Conservation (phyloP, 2,797 vertebrate species). For the Hipposideros larvatus region DNA sequence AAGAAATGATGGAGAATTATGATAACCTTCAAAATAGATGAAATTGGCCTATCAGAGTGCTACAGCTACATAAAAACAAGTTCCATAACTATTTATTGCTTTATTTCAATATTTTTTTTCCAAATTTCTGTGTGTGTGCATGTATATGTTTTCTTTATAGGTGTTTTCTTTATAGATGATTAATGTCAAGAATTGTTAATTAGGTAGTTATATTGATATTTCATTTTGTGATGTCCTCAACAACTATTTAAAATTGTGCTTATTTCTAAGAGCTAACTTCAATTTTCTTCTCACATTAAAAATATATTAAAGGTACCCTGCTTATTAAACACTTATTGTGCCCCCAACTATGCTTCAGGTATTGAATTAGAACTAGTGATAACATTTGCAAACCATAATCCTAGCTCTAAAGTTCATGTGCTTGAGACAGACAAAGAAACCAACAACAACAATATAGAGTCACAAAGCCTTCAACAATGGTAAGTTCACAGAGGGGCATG, state of each 20-base stretch:
- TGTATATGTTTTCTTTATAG: not conserved
- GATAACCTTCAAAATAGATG: not conserved
- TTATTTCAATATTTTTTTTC: not conserved
- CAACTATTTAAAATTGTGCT: not conserved
- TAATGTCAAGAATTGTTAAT: not conserved
- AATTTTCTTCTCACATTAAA: slow-evolving; percentile 8
- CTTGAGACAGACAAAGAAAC: slow-evolving; percentile 26
- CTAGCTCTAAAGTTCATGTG: not conserved
- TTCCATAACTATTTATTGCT: not conserved
- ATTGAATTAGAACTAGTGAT: not conserved
- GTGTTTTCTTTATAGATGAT: not conserved
- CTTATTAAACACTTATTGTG: slow-evolving; percentile 47
- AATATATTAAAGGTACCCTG: slow-evolving; percentile 3
- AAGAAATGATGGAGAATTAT: not conserved
- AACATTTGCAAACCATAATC: slow-evolving; percentile 55
- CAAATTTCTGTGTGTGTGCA: not conserved
- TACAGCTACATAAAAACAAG: not conserved
- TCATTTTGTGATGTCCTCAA: not conserved
- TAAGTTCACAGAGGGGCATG: not conserved
- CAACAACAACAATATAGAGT: not conserved
- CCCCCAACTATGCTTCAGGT: not conserved
- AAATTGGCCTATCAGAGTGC: not conserved
- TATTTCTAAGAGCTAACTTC: not conserved
- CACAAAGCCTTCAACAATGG: slow-evolving; percentile 31
- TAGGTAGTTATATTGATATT: not conserved